Base-by-base conservation (phyloP, 2,113 vertebrate species). In the Bagarius yarrelli region DNA sequence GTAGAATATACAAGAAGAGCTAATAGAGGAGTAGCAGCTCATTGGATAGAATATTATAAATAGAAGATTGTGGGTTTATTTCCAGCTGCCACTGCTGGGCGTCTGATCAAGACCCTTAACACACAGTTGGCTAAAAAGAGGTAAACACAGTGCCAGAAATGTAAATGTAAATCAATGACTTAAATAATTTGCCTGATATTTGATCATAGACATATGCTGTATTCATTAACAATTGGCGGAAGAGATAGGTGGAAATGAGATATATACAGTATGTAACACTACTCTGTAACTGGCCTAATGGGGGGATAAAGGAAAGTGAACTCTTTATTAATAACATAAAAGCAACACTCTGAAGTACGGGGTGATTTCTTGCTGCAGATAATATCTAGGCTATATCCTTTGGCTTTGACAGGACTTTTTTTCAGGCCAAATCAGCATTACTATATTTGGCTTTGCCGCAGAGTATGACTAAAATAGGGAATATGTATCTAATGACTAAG, bases 361-460 rank as follows among this genome's bases (percentile, higher is more conserved):
- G 36, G 36, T 63, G 79, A 81, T 75, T 74, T 81, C 57, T 32
- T 66, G 69, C 70, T 55, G 47, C 70, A 64, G 70, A 74, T 80
- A 80, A 56, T 36, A 74, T 81, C 80, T 16, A 32, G 32, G 50
- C 19, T 76, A 66, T 21, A 76, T 73, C 59, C 53, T 30, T 36
- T 81, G 50, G 59, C 50, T 56, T 21, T 81, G 71, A 80, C 40
- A 59, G 34, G 52, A 64, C 47, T 64, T 72, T 47, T 47, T 47
- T 66, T 81, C 59, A 75, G 61, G n/a, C n/a, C 56, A 64, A 80
- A 67, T 81, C 80, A 67, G 73, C 57, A 69, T 67, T 57, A 76
- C 80, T 76, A 44, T 76, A 69, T 69, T 69, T 69, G 63, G 61
- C 64, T 59, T 18, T 69, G 63, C n/a, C 23, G 73, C 36, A n/a